phyloP scores from a whole-genome alignment of 2,888 invertebrate species.

The Heliconius ismenius region DNA sequence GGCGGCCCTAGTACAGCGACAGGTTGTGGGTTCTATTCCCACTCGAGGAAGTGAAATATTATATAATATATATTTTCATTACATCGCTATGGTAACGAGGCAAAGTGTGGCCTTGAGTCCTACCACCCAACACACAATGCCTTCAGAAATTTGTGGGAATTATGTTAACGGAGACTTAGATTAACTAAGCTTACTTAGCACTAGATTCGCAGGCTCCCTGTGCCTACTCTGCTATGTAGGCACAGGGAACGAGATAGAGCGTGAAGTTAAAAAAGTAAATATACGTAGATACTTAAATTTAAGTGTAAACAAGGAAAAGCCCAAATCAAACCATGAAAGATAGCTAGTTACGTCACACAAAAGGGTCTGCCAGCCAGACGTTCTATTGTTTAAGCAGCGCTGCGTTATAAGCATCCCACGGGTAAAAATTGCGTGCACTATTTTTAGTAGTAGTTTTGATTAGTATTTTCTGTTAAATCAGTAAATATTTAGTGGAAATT shows the following conservation, averaged over 20 bases:
- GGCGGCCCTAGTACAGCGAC: too few relatives aligned
- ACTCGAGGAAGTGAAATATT: too few relatives aligned
- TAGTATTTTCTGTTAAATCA: background rate
- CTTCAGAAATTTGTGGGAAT: background rate
- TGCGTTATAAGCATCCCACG: background rate
- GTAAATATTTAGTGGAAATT: background rate
- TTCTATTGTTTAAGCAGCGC: conserved; percentile 1
- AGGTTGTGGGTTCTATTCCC: too few relatives aligned
- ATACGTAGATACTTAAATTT: background rate
- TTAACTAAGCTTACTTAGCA: background rate
- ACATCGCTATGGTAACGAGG: too few relatives aligned
- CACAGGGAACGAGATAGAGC: background rate
- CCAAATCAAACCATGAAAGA: conserved; percentile 3
- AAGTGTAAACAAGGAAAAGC: background rate
- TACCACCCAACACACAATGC: background rate
- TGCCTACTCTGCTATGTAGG: background rate
- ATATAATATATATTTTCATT: too few relatives aligned
- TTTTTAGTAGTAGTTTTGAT: conserved; percentile 1
- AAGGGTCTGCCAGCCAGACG: conserved; percentile 16
- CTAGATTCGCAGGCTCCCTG: background rate
- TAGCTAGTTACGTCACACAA: conserved; percentile 14
- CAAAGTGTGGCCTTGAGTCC: background rate
- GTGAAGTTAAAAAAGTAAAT: background rate
- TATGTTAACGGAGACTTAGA: too few relatives aligned
- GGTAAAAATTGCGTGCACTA: background rate